Conservation (phyloP, 1,140 invertebrate genomes). For the Heliconius eleuchia region DNA sequence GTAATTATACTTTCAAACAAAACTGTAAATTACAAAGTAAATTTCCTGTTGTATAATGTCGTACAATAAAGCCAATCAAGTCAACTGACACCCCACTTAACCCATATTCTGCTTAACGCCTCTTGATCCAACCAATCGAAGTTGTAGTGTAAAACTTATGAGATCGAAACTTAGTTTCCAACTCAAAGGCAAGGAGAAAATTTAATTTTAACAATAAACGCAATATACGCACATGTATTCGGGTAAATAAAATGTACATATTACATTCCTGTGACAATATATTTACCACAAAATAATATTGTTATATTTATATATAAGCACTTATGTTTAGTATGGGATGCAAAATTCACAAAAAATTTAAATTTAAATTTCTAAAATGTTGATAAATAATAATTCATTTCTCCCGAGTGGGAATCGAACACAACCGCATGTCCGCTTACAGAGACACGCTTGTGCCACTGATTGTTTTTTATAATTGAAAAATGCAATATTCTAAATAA, state of each 20-base stretch:
- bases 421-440: no score
- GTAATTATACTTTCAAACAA: no score
- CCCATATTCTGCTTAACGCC: slow-evolving; percentile 1
- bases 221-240: background rate
- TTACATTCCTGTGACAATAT: background rate
- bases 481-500: no score
- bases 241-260: background rate
- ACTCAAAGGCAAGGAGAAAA: background rate
- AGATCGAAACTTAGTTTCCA: background rate
- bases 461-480: no score
- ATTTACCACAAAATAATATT: background rate
- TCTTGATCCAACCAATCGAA: slow-evolving; percentile 18
- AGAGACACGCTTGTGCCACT: no score
- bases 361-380: no score
- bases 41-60: background rate
- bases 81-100: slow-evolving; percentile 13
- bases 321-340: no score
- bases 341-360: no score
- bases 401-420: no score
- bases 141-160: slow-evolving; percentile 17
- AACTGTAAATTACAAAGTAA: background rate
- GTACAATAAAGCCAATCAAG: slow-evolving; percentile 4
- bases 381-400: no score
- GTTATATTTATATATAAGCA: no score
- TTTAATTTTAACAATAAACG: background rate